Evolutionary conservation across 2,888 invertebrate genomes (phyloP).

Genomic region (Drosophila neonasuta): DNA sequence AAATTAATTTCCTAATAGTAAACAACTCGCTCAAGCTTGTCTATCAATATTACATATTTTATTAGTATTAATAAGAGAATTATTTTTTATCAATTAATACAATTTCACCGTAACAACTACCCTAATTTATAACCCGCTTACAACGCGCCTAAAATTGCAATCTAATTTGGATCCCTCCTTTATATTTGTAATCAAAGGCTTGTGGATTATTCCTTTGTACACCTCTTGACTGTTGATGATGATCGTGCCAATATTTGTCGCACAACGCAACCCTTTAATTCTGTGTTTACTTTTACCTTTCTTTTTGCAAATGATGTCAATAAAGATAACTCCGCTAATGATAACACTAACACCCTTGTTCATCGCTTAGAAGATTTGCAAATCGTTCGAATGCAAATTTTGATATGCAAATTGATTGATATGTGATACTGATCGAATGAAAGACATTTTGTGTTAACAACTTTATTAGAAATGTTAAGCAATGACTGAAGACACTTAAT

Average conservation of each 20-base stretch:
- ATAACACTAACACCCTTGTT: conserved; percentile 63
- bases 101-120: no score
- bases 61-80: no score
- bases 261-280: conserved; percentile 25
- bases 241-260: conserved; percentile 11
- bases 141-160: no score
- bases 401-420: conserved; percentile 51
- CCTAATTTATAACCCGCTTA: no score
- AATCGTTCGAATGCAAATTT: conserved; percentile 47
- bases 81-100: no score
- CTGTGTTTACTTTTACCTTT: neutral
- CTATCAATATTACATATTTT: no score
- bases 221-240: conserved; percentile 60
- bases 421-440: conserved; percentile 36
- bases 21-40: no score
- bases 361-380: conserved; percentile 3
- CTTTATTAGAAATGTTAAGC: conserved; percentile 46
- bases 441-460: conserved; percentile 50
- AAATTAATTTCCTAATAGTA: no score
- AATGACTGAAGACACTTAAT: conserved; percentile 18
- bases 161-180: no score
- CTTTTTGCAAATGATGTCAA: conserved; percentile 14
- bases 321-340: conserved; percentile 59
- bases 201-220: conserved; percentile 51
- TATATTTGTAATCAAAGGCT: conserved; percentile 9